Percentiles rank a stretch among this genome's conserved stretches.
Conservation (phyloP, 2,797 vertebrate species). For the Myotis myotis region DNA sequence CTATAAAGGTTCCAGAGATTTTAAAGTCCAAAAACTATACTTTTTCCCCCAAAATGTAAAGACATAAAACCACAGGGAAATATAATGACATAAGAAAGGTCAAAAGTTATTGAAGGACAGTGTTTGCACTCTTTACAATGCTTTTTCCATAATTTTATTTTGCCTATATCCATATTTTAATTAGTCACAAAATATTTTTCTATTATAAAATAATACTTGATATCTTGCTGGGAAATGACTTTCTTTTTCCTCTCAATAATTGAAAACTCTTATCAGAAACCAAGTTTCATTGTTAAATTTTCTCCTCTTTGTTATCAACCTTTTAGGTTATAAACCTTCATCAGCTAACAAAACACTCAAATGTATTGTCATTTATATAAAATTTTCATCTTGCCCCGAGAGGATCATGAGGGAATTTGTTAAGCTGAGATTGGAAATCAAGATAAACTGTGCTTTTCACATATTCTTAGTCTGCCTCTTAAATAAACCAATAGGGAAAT, state of each 20-base stretch:
- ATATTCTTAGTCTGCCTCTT: background rate
- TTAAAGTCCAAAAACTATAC: background rate
- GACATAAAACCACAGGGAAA: background rate
- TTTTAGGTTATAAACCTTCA: background rate
- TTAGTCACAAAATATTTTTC: background rate
- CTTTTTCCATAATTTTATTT: background rate
- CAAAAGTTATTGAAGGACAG: background rate
- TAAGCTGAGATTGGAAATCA: background rate
- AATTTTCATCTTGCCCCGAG: background rate
- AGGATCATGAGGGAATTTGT: background rate
- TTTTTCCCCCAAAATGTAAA: background rate
- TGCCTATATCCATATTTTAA: slow-evolving; percentile 1
- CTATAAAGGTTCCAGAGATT: background rate
- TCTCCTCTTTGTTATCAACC: background rate
- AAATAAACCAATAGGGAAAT: background rate
- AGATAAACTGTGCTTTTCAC: background rate
- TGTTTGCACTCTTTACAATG: background rate
- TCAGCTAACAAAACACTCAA: background rate
- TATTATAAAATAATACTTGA: background rate
- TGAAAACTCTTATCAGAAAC: background rate
- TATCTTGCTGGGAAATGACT: background rate
- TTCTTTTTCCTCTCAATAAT: background rate
- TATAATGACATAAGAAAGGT: background rate
- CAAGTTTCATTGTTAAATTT: background rate
- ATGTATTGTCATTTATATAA: background rate